Evolutionary conservation across 2,888 invertebrate species (phyloP).

Genomic region (Hesperia comma): DNA sequence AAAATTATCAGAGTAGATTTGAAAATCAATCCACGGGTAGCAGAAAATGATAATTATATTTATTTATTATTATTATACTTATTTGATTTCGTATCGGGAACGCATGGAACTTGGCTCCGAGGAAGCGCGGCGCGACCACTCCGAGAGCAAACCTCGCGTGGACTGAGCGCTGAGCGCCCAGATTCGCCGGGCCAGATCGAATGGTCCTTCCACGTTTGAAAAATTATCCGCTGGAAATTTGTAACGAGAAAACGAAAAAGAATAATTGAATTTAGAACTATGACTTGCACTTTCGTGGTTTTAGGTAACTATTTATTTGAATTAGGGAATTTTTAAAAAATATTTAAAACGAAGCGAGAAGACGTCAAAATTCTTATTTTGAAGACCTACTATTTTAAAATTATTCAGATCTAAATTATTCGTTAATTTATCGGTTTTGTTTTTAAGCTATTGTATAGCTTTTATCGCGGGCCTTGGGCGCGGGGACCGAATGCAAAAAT

Average conservation of each 20-base stretch:
- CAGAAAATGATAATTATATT: not conserved
- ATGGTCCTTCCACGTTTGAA: slow-evolving; percentile 20
- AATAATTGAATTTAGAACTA: slow-evolving; percentile 16
- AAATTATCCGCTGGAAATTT: slow-evolving; percentile 13
- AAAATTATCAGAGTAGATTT: not conserved
- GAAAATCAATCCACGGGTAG: not conserved
- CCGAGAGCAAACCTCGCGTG: slow-evolving; percentile 22
- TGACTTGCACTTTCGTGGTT: not conserved
- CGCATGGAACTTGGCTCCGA: slow-evolving; percentile 22
- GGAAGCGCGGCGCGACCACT: slow-evolving; percentile 26
- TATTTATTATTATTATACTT: not conserved
- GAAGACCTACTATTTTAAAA: too few species aligned
- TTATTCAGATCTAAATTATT: not conserved
- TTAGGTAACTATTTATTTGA: too few species aligned
- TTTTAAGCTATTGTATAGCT: too few species aligned
- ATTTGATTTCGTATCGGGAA: slow-evolving; percentile 22
- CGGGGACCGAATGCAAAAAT: too few species aligned
- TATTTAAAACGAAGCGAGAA: too few species aligned
- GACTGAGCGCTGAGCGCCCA: slow-evolving; percentile 23
- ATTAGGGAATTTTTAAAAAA: too few species aligned
- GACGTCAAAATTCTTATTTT: too few species aligned
- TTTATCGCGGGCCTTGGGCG: too few species aligned
- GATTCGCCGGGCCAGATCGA: slow-evolving; percentile 12
- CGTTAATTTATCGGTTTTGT: too few species aligned
- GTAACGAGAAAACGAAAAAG: slow-evolving; percentile 15